Base-by-base conservation (phyloP, 1,140 invertebrate species). In the Microplitis mediator region DNA sequence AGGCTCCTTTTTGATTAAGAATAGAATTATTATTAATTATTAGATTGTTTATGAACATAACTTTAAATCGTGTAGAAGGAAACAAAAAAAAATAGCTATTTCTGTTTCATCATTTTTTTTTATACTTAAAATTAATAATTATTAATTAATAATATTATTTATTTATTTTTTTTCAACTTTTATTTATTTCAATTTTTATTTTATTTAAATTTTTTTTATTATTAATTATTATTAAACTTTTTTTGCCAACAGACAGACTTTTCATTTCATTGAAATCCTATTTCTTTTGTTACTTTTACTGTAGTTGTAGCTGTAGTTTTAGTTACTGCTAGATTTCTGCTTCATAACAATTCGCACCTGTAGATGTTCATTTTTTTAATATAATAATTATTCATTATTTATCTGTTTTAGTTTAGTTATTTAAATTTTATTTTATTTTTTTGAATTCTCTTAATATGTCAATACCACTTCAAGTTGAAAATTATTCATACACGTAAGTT, bases 401-500 rank as follows among this genome's bases (percentile, higher is more conserved):
- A 75, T 73, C 77, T 75, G 75, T 80, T 77, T 73, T 77, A 54
- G 16, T 51, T 39, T 35, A 35, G 11, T 56, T 76, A 79, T 80
- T 81, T 72, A 78, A 78, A 39, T 76, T 77, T 75, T 77, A 77
- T 78, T 73, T 82, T 79, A 76, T 76, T 79, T 79, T 69, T 63
- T 77, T n/a, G 72, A 71, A 71, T 74, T 73, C 76, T 72, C 78
- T 85, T 86, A 85, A 78, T 86, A 86, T 84, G 84, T 87, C 86
- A 87, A 87, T 84, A 87, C 85, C 85, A 87, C 85, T 86, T 84
- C 83, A 79, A 86, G 80, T 85, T 84, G 85, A 83, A 82, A 87
- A 83, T 85, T 86, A 80, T 85, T 80, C 83, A 79, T 84, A 81
- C 81, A 85, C 80, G 81, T 78, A 78, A 80, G 80, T 85, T 85